Evolutionary conservation across 1,140 invertebrate species (phyloP).

Genomic region (Tetramorium parvispinum): DNA sequence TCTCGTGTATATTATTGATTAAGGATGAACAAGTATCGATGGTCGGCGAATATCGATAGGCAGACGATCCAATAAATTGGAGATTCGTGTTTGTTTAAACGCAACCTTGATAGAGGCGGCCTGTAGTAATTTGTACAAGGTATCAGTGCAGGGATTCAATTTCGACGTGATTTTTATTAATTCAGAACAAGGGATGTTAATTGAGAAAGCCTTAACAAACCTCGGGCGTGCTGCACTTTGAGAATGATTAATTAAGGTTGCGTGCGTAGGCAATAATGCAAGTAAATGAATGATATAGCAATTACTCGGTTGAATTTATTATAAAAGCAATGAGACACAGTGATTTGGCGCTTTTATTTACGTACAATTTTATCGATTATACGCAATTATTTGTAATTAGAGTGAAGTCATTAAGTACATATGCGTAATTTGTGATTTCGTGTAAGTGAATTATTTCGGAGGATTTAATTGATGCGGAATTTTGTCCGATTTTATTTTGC

Average conservation of each 20-base stretch:
- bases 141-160: conserved; percentile 31
- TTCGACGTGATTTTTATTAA: conserved; percentile 51
- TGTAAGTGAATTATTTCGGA: neutral
- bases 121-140: conserved; percentile 48
- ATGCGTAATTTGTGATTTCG: neutral
- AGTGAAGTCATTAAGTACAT: neutral
- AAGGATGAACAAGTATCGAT: conserved; percentile 26
- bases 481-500: neutral
- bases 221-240: conserved; percentile 2
- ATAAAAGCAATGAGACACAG: neutral
- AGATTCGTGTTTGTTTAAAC: conserved; percentile 34
- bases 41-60: conserved; percentile 20
- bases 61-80: conserved; percentile 19
- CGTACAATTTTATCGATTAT: conserved; percentile 23
- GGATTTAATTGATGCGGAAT: conserved; percentile 10
- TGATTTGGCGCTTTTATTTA: conserved; percentile 19
- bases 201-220: conserved; percentile 29
- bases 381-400: conserved; percentile 33
- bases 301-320: conserved; percentile 50
- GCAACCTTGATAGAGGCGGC: conserved; percentile 19
- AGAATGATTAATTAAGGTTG: conserved; percentile 55
- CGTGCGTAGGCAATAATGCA: conserved; percentile 56
- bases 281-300: conserved; percentile 56
- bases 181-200: conserved; percentile 53
- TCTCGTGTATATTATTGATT: conserved; percentile 72